Evolutionary conservation across 2,888 invertebrate species (phyloP).

Genomic region (Taphrorychus bicolor): DNA sequence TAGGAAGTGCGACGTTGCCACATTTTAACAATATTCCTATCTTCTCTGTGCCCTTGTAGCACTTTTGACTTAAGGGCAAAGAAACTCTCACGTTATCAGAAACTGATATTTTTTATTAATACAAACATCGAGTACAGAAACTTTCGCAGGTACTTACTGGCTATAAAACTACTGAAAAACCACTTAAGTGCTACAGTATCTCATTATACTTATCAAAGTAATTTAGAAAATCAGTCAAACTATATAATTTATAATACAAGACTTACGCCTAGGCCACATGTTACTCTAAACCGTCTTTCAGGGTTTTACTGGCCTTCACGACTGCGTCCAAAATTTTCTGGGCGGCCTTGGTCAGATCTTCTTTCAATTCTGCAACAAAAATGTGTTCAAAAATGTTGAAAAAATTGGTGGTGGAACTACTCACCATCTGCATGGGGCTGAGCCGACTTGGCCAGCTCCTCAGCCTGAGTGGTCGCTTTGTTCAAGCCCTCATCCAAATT

Average conservation of each 20-base stretch:
- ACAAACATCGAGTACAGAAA: conserved; percentile 3
- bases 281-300: conserved; percentile 44
- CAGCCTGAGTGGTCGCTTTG: conserved; percentile 50
- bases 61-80: background rate
- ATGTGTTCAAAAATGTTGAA: too few species aligned
- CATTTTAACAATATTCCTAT: too few species aligned
- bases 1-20: too few species aligned
- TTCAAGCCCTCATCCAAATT: conserved; percentile 52
- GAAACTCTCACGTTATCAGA: background rate
- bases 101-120: background rate
- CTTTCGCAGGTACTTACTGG: background rate
- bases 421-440: too few species aligned
- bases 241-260: background rate
- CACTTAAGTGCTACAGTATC: too few species aligned
- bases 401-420: too few species aligned
- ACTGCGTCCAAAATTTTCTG: conserved; percentile 47
- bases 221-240: conserved; percentile 3
- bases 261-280: conserved; percentile 18
- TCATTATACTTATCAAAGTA: background rate
- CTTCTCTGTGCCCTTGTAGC: too few species aligned
- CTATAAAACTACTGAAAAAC: too few species aligned
- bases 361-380: conserved; percentile 45
- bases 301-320: conserved; percentile 45
- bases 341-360: conserved; percentile 45
- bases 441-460: conserved; percentile 52